Percentiles rank a stretch among this genome's conserved stretches.
phyloP scores from a whole-genome alignment of 2,113 vertebrate species.

The Polyodon spathula region DNA sequence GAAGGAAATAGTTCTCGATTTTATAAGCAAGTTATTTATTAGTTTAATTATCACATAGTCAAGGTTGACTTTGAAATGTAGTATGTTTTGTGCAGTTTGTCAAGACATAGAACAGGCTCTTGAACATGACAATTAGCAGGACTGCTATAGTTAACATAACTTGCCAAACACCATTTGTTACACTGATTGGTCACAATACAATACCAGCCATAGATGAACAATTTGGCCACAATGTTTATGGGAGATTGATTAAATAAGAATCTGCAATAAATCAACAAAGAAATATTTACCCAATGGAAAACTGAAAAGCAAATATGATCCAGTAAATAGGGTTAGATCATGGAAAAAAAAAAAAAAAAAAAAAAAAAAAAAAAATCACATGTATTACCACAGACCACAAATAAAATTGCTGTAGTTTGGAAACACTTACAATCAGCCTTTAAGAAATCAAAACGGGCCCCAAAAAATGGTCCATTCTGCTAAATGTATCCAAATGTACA shows the following conservation, averaged over 20 bases:
- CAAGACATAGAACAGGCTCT: constrained; percentile 9
- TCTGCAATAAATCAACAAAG: constrained; percentile 11
- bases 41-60: constrained; percentile 1
- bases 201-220: background rate
- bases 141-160: background rate
- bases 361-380: background rate
- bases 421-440: too few species aligned
- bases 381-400: background rate
- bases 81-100: background rate
- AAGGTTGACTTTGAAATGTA: background rate
- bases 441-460: too few species aligned
- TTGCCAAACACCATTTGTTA: background rate
- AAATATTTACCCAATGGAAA: background rate
- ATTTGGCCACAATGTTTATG: background rate
- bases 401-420: too few species aligned
- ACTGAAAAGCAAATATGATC: background rate
- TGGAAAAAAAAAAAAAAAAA: background rate
- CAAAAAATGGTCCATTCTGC: too few species aligned
- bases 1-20: too few species aligned
- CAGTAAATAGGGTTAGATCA: constrained; percentile 1
- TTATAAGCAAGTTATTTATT: too few species aligned
- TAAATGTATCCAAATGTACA: too few species aligned
- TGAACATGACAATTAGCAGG: constrained; percentile 8
- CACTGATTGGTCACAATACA: background rate
- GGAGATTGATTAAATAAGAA: constrained; percentile 12